Base-by-base conservation (phyloP, 2,113 vertebrate genomes). In the Crotophaga sulcirostris region DNA sequence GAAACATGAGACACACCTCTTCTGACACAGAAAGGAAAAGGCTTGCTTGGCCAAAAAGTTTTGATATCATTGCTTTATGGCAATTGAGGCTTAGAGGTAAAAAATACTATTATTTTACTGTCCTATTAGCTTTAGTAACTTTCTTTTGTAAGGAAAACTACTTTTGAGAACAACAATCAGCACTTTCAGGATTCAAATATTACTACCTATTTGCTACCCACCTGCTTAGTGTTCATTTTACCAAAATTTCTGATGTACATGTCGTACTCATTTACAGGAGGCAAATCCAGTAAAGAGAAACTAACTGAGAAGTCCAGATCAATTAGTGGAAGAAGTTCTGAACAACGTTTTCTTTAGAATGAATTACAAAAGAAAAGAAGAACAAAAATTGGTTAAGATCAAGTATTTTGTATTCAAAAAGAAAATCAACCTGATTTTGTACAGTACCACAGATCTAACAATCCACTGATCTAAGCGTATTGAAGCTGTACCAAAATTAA, bases 221-320 rank as follows among this genome's bases (percentile, higher is more conserved):
- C 99, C 98, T 99, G 99, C 76, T 98, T 99, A 31, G 99, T 99
- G 88, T 99, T 99, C 81, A 97, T 98, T 45, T 96, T 98, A 62
- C 99, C 99, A 73, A 99, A 99, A 95, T 97, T 99, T 92, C 99
- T 98, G 86, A 99, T 99, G 68, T 99, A 99, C 98, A 99, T 98
- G 95, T 99, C 99, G 2, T 99, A 99, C 72, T 99, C 99, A 84
- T 98, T 99, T 34, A 99, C 98, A 26, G 99, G 99, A 16, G 99
- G 98, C 75, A 99, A 96, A 93, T 99, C 99, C 97, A 99, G 75
- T 44, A 99, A 96, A 10, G 98, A 98, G 94, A 98, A 97, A 3
- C 98, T 99, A 91, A 97, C 94, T 8, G 99, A 99, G 96, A 99
- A 99, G 93, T 99, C 99, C 94, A 99, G 92, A 85, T 99, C 99